Evolutionary conservation across 2,113 vertebrate species (phyloP).

Genomic region (Scophthalmus maximus): DNA sequence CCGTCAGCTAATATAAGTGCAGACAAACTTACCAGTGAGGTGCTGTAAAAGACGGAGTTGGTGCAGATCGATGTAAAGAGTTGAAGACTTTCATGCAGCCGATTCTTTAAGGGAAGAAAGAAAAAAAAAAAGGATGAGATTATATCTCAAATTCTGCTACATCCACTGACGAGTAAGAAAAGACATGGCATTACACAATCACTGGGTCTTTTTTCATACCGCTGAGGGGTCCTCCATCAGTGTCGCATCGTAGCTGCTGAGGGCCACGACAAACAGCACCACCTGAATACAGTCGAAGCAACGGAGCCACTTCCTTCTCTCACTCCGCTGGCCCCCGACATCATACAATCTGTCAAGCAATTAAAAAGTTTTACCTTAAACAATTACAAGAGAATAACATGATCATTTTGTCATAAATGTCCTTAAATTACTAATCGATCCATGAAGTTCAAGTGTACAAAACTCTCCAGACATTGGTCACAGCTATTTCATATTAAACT

Average conservation of each 20-base stretch:
- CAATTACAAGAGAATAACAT: background rate
- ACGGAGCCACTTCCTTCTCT: slow-evolving; percentile 80
- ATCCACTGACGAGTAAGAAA: no score
- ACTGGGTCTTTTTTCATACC: slow-evolving; percentile 57
- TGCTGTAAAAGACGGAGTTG: slow-evolving; percentile 64
- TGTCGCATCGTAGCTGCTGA: slow-evolving; percentile 79
- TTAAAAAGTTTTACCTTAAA: no score
- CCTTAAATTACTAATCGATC: no score
- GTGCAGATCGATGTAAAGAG: slow-evolving; percentile 77
- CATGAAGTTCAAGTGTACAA: no score
- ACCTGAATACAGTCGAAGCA: slow-evolving; percentile 80
- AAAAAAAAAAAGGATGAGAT: no score
- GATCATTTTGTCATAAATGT: no score
- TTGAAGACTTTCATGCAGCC: slow-evolving; percentile 78
- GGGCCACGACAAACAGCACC: slow-evolving; percentile 78
- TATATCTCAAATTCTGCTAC: background rate
- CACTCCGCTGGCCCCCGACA: slow-evolving; percentile 77
- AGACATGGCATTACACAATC: background rate
- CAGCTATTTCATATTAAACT: background rate
- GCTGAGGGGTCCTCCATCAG: slow-evolving; percentile 50
- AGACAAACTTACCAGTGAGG: slow-evolving; percentile 73
- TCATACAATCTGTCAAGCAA: slow-evolving; percentile 81
- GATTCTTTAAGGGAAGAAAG: slow-evolving; percentile 59
- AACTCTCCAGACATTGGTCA: no score
- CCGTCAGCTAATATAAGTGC: background rate